These are phyloP conservation scores for Halichoerus grypus DNA, from an alignment of 2,113 vertebrate species.

Conservation along the genomic window DNA sequence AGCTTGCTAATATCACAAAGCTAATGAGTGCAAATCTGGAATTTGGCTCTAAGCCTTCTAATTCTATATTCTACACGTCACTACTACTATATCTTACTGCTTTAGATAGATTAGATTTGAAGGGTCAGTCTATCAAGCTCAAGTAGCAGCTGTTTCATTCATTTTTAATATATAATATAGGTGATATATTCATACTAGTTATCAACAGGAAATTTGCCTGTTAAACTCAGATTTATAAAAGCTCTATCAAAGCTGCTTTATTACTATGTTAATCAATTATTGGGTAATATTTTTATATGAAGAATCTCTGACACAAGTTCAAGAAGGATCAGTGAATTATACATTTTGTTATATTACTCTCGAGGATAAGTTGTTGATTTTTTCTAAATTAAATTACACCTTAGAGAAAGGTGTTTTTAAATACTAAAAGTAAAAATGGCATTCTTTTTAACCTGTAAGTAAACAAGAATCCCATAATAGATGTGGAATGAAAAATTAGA, in stretches of 20 bases:
- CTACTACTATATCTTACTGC: background rate
- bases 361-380: background rate
- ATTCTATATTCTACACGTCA: background rate
- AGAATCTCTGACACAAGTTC: background rate
- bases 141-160: background rate
- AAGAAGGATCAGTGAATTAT: background rate
- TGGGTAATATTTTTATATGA: background rate
- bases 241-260: background rate
- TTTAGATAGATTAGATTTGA: background rate
- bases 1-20: background rate
- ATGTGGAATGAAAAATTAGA: background rate
- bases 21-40: constrained; percentile 27
- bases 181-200: background rate
- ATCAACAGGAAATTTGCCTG: background rate
- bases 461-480: background rate
- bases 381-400: background rate
- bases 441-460: constrained; percentile 1
- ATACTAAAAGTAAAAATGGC: background rate
- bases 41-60: background rate
- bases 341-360: background rate
- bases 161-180: background rate
- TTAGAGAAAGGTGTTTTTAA: constrained; percentile 44
- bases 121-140: background rate
- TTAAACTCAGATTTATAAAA: constrained; percentile 47
- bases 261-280: background rate